phyloP scores from a whole-genome alignment of 2,113 vertebrate species.

The Nycticebus coucang region DNA sequence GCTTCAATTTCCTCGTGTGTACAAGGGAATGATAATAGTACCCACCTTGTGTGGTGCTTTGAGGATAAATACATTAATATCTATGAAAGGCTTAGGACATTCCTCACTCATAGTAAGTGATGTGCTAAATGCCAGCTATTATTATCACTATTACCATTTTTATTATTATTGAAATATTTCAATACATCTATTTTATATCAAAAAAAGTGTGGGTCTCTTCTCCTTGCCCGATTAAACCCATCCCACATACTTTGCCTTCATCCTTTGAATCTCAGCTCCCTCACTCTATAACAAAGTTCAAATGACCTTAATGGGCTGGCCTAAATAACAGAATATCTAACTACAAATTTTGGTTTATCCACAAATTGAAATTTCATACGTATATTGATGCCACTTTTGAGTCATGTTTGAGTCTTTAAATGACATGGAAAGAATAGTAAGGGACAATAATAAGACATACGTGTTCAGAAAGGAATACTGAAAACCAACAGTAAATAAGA shows the following conservation, averaged over 20 bases:
- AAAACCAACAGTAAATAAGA: neutral
- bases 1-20: neutral
- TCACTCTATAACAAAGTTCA: neutral
- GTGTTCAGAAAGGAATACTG: neutral
- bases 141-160: neutral
- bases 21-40: neutral
- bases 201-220: neutral
- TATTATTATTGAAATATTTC: neutral
- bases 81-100: neutral
- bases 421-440: neutral
- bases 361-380: neutral
- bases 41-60: conserved; percentile 49
- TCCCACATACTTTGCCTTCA: neutral
- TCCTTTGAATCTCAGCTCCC: neutral
- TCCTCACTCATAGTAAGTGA: neutral
- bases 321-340: neutral
- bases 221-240: neutral
- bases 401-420: neutral
- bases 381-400: neutral
- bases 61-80: conserved; percentile 20
- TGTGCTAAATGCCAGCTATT: neutral
- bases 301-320: neutral
- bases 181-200: neutral
- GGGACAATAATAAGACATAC: neutral
- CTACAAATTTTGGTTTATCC: neutral